A percentile compares a stretch with the other conserved stretches of the same genome.
These are phyloP conservation scores for Mesocricetus auratus DNA, from an alignment of 2,113 vertebrate species.

Conservation along the genomic window DNA sequence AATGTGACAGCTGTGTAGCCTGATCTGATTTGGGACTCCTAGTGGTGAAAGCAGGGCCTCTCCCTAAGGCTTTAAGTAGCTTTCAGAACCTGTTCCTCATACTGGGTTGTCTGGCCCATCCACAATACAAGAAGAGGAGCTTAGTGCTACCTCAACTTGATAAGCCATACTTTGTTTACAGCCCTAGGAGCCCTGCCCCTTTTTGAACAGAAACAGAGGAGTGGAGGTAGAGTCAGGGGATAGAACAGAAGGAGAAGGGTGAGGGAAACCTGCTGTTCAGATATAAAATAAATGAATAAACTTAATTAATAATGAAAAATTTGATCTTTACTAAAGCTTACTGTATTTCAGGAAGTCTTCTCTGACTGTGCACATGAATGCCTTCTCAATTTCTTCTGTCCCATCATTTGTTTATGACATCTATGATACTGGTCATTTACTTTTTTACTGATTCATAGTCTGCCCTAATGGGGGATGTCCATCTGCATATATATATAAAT, in stretches of 20 bases:
- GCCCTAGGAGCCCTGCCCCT: neutral
- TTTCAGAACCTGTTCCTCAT: neutral
- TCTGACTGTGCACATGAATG: neutral
- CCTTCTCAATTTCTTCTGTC: neutral
- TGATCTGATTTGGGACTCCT: neutral
- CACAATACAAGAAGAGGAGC: neutral
- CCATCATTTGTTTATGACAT: neutral
- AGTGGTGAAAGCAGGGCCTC: neutral
- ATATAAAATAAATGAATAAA: neutral
- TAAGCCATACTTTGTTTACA: neutral
- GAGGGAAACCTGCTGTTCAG: neutral
- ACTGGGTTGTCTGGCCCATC: neutral
- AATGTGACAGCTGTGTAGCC: neutral
- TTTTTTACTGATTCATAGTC: conserved; percentile 19
- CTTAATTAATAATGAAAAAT: neutral
- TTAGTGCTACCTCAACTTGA: neutral
- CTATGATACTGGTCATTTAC: neutral
- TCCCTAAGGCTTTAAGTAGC: neutral
- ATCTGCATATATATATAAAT: too few species aligned
- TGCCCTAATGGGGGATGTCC: neutral
- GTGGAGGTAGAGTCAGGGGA: neutral
- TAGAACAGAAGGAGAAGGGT: neutral
- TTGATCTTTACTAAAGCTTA: neutral
- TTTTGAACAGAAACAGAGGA: neutral
- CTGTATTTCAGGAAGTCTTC: neutral